Percentiles rank a stretch among this genome's conserved stretches.
phyloP scores from a whole-genome alignment of 2,113 vertebrate genomes.

The Canis aureus region DNA sequence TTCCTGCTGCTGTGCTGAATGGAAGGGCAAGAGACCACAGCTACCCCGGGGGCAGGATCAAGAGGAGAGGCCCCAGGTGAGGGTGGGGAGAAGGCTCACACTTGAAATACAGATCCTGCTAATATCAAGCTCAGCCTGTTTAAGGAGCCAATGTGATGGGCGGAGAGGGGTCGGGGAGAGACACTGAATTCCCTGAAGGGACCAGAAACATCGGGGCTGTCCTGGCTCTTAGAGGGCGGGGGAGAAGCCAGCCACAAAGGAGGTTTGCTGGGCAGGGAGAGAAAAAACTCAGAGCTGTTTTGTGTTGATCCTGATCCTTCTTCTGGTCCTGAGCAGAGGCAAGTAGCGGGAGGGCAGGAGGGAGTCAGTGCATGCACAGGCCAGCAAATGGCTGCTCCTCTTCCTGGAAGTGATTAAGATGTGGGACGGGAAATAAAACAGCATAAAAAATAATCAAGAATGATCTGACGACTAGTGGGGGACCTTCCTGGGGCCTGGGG shows the following conservation, averaged over 20 bases:
- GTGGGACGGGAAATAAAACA: neutral
- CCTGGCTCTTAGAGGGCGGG: neutral
- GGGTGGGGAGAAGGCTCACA: neutral
- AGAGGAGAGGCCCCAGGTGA: neutral
- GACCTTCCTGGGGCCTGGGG: neutral
- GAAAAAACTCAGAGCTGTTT: neutral
- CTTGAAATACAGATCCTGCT: neutral
- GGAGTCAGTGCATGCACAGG: rapidly evolving
- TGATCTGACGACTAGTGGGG: neutral
- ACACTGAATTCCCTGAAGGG: neutral
- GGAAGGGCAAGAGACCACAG: neutral
- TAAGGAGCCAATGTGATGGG: neutral
- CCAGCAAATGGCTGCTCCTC: neutral
- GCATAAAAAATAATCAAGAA: neutral
- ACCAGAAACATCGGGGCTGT: neutral
- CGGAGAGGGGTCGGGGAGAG: neutral
- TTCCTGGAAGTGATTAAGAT: neutral
- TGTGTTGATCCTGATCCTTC: neutral
- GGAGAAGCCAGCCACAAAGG: neutral
- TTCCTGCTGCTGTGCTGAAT: neutral
- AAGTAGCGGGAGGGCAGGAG: neutral
- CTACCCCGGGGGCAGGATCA: neutral
- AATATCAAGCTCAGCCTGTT: neutral
- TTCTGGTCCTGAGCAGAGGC: neutral
- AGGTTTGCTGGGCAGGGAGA: neutral